Evolutionary conservation across 2,888 invertebrate genomes (phyloP).

Genomic region (Netelia virgata): DNA sequence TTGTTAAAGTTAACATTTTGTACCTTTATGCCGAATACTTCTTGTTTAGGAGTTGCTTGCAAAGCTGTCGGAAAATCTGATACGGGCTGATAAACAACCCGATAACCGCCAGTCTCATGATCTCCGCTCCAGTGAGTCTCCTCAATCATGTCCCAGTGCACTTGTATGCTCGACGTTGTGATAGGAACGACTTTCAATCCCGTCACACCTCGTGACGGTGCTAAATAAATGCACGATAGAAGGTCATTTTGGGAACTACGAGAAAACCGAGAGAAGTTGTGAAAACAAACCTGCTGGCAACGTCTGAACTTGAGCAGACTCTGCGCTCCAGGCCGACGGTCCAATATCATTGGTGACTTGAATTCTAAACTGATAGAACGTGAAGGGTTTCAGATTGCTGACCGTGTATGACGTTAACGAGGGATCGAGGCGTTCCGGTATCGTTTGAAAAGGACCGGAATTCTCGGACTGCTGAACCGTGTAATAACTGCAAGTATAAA

Average conservation of each 20-base stretch:
- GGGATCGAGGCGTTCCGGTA: conserved; percentile 95
- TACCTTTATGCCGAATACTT: conserved; percentile 93
- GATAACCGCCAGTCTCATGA: conserved; percentile 94
- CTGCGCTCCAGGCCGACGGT: conserved; percentile 95
- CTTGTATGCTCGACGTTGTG: conserved; percentile 96
- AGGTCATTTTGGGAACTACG: conserved; percentile 4
- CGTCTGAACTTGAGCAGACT: conserved; percentile 94
- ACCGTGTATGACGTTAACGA: conserved; percentile 95
- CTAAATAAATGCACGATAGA: conserved; percentile 84
- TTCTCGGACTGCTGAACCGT: conserved; percentile 96
- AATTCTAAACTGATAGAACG: conserved; percentile 96
- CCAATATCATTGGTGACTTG: conserved; percentile 98
- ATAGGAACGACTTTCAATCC: conserved; percentile 96
- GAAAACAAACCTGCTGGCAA: conserved; percentile 90
- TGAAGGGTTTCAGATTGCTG: conserved; percentile 93
- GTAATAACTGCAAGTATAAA: conserved; percentile 89
- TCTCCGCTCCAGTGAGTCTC: conserved; percentile 95
- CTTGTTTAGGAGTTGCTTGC: conserved; percentile 93
- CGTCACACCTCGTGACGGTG: conserved; percentile 93
- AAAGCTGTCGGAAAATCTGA: conserved; percentile 95
- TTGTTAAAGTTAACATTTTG: conserved; percentile 68
- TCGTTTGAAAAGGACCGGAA: conserved; percentile 93
- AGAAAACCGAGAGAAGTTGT: conserved; percentile 22
- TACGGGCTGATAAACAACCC: conserved; percentile 94
- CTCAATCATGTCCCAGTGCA: conserved; percentile 94